Percentiles rank a stretch among this genome's conserved stretches.
These are phyloP conservation scores for Poeciliopsis gracilis DNA, from an alignment of 2,797 vertebrate species.

Conservation along the genomic window DNA sequence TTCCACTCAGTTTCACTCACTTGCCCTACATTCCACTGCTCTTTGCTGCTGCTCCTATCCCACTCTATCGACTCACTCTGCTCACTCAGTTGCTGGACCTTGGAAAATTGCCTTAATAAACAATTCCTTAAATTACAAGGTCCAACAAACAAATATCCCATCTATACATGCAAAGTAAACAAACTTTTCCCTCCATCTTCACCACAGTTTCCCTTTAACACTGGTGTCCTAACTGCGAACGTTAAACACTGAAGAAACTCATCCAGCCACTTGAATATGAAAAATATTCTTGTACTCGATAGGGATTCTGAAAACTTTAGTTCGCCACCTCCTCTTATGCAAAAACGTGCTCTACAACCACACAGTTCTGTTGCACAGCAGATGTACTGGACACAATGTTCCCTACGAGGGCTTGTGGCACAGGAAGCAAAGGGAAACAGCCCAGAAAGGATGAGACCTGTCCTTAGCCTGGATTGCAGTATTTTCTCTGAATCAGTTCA, in stretches of 20 bases:
- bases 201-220: neutral
- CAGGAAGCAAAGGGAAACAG: conserved; percentile 21
- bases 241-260: neutral
- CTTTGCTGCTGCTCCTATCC: conserved; percentile 50
- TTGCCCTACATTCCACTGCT: conserved; percentile 66
- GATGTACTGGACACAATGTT: conserved; percentile 51
- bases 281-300: conserved; percentile 9
- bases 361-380: conserved; percentile 29
- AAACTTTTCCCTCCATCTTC: neutral
- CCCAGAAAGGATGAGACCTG: conserved; percentile 15
- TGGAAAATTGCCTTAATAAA: conserved; percentile 47
- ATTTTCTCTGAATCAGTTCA: neutral
- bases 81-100: conserved; percentile 54
- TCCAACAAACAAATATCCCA: neutral
- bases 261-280: conserved; percentile 7
- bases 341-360: conserved; percentile 42
- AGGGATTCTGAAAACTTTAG: conserved; percentile 16
- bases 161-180: neutral
- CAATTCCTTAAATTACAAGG: conserved; percentile 24
- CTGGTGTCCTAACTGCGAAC: neutral
- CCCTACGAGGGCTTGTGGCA: conserved; percentile 25
- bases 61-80: conserved; percentile 52
- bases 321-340: conserved; percentile 19
- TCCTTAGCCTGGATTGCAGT: conserved; percentile 25
- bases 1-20: conserved; percentile 50